Evolutionary conservation across 2,113 vertebrate species (phyloP).

Genomic region (Oreocharis arfaki): DNA sequence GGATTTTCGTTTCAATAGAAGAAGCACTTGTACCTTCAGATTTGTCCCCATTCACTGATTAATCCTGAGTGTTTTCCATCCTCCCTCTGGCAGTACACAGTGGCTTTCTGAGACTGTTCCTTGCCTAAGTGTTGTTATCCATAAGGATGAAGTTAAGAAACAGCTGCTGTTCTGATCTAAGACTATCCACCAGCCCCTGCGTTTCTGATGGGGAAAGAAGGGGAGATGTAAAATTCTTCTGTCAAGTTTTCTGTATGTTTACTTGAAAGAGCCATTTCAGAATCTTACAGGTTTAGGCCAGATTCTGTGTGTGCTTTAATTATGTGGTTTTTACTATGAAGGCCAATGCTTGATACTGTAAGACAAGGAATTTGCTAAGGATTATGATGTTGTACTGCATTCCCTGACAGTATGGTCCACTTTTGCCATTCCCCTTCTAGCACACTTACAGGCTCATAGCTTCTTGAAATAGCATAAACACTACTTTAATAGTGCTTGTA

Average conservation of each 20-base stretch:
- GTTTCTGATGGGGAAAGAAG: background rate
- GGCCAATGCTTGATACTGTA: background rate
- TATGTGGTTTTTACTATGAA: background rate
- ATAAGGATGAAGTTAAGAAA: background rate
- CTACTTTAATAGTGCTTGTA: background rate
- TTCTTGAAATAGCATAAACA: background rate
- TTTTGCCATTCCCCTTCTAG: background rate
- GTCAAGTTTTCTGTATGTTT: background rate
- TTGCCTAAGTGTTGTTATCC: background rate
- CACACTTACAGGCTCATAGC: fast-evolving
- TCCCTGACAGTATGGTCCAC: background rate
- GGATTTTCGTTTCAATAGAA: background rate
- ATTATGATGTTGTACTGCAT: background rate
- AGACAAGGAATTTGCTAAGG: background rate
- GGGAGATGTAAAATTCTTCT: background rate
- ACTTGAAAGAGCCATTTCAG: background rate
- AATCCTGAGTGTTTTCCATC: background rate
- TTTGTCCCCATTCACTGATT: background rate
- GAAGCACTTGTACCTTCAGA: background rate
- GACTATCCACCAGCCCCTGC: background rate
- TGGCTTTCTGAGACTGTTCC: background rate
- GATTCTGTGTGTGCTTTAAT: background rate
- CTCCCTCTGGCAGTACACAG: background rate
- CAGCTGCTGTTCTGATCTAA: background rate
- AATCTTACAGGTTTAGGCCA: background rate